These are phyloP conservation scores for Pocillopora damicornis DNA, from an alignment of 64 coral and sea anemone genomes.

Conservation along the genomic window DNA sequence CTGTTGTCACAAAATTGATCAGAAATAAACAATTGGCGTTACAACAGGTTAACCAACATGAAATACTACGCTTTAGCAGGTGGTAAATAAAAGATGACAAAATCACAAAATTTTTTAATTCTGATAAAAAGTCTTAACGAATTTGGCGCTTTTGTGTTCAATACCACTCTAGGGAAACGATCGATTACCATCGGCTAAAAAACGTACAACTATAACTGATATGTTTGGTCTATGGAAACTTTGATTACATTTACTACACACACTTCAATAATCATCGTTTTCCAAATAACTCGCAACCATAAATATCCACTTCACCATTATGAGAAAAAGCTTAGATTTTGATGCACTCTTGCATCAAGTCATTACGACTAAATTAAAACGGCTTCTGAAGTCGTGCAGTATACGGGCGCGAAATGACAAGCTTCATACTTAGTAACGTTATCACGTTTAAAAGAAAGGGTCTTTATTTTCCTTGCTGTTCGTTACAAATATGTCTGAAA, in stretches of 20 bases:
- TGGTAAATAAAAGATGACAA: neutral
- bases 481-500: neutral
- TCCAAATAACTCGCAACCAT: neutral
- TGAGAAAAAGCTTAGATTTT: neutral
- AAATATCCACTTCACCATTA: neutral
- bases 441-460: neutral
- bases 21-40: neutral
- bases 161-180: neutral
- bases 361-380: no score
- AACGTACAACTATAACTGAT: neutral
- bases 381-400: no score
- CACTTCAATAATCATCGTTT: neutral
- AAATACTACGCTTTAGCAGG: neutral
- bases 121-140: neutral
- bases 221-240: neutral
- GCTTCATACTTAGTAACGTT: neutral
- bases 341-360: no score
- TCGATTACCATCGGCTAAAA: neutral
- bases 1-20: slow-evolving; percentile 8
- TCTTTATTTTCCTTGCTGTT: neutral
- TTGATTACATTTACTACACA: neutral
- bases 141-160: neutral
- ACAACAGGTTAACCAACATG: neutral
- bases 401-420: no score
- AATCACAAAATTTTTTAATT: neutral